Conservation (phyloP, 30 jellyfish, hydroid and myxozoan genomes). For the Aurelia coerulea region DNA sequence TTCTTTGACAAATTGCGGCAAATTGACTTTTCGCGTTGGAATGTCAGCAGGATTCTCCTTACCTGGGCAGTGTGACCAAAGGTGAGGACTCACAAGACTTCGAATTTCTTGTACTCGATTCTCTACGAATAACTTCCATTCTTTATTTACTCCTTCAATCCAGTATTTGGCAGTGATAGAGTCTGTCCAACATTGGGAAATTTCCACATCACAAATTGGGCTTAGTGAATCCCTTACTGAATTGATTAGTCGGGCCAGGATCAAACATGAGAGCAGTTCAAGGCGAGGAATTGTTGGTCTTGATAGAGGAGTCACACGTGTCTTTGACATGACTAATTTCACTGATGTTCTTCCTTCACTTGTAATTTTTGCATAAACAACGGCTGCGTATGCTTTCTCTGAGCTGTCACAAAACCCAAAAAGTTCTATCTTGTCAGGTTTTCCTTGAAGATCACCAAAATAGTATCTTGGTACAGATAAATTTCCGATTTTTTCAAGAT, state of each 20-base stretch:
- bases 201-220: background rate
- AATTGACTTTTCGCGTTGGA: too few relatives aligned
- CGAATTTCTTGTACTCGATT: too few relatives aligned
- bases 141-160: too few relatives aligned
- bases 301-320: constrained; percentile 30
- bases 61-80: too few relatives aligned
- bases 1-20: too few relatives aligned
- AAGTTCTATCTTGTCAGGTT: constrained; percentile 6
- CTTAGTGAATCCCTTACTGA: background rate
- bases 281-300: constrained; percentile 15
- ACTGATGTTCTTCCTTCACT: background rate
- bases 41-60: too few relatives aligned
- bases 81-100: too few relatives aligned
- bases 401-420: constrained; percentile 9
- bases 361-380: background rate
- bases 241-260: constrained; percentile 7
- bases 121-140: too few relatives aligned
- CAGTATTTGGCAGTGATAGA: too few relatives aligned
- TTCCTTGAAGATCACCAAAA: constrained; percentile 1
- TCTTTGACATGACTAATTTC: background rate
- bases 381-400: background rate
- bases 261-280: constrained; percentile 27
- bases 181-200: too few relatives aligned
- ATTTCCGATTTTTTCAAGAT: background rate
- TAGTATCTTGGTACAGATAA: constrained; percentile 30